phyloP scores from a whole-genome alignment of 2,113 vertebrate genomes.

The Forbesichthys agassizii region DNA sequence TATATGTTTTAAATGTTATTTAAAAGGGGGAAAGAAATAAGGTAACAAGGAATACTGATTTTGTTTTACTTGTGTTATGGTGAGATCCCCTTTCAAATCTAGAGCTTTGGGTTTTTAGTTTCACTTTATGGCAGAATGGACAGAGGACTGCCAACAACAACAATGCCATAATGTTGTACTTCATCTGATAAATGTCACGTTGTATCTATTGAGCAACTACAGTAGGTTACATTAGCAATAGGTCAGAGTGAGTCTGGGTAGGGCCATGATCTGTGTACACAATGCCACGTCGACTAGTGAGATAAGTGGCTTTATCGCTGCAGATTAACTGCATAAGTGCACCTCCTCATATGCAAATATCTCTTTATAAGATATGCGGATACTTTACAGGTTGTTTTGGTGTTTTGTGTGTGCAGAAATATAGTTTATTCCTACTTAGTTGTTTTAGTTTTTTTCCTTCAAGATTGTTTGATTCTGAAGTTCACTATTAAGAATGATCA shows the following conservation, averaged over 20 bases:
- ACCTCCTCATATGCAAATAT: neutral
- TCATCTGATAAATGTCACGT: neutral
- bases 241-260: neutral
- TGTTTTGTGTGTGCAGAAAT: no score
- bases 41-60: neutral
- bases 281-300: conserved; percentile 23
- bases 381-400: no score
- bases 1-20: neutral
- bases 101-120: neutral
- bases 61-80: neutral
- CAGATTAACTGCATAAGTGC: neutral
- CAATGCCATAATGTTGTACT: neutral
- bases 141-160: neutral
- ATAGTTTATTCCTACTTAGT: no score
- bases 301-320: conserved; percentile 1
- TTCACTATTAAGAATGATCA: no score
- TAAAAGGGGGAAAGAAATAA: no score
- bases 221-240: neutral
- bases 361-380: no score
- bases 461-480: no score
- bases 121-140: neutral
- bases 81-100: no score
- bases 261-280: conserved; percentile 28
- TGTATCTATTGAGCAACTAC: neutral
- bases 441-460: no score